Evolutionary conservation across 2,113 vertebrate genomes (phyloP).

Genomic region (Romanogobio albipinnatus): DNA sequence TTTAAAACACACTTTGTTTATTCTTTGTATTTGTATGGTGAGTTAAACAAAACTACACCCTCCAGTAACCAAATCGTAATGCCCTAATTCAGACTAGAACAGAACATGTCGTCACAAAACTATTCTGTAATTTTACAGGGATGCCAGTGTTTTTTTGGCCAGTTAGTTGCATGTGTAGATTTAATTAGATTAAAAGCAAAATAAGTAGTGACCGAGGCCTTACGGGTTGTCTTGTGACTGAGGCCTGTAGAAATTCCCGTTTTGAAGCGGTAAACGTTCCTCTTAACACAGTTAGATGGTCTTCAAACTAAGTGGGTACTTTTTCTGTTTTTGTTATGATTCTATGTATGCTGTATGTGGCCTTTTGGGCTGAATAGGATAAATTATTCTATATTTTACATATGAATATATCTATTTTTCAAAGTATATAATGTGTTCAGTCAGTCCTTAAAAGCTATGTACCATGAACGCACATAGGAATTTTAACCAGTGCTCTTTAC

Average conservation of each 20-base stretch:
- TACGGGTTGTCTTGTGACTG: neutral
- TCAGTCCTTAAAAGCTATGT: slow-evolving; percentile 72
- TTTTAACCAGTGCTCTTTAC: slow-evolving; percentile 54
- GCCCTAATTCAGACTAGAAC: neutral
- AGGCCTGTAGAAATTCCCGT: slow-evolving; percentile 23
- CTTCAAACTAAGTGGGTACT: slow-evolving; percentile 56
- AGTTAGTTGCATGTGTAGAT: slow-evolving; percentile 13
- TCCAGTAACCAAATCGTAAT: neutral
- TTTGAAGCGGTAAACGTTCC: slow-evolving; percentile 11
- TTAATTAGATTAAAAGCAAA: neutral
- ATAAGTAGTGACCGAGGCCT: slow-evolving; percentile 1
- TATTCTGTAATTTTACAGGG: neutral
- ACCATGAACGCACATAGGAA: slow-evolving; percentile 63
- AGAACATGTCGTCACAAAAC: neutral
- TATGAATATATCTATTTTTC: slow-evolving; percentile 52
- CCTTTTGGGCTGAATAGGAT: slow-evolving; percentile 56
- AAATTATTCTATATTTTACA: slow-evolving; percentile 64
- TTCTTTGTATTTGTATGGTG: slow-evolving; percentile 9
- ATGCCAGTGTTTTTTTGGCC: slow-evolving; percentile 29
- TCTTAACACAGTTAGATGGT: slow-evolving; percentile 43
- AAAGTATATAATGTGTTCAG: slow-evolving; percentile 64
- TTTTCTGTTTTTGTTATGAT: slow-evolving; percentile 19
- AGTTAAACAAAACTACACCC: slow-evolving; percentile 57
- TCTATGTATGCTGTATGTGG: slow-evolving; percentile 57
- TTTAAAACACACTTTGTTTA: neutral